Base-by-base conservation (phyloP, 30 jellyfish, hydroid and myxozoan species). In the Hydra vulgaris region DNA sequence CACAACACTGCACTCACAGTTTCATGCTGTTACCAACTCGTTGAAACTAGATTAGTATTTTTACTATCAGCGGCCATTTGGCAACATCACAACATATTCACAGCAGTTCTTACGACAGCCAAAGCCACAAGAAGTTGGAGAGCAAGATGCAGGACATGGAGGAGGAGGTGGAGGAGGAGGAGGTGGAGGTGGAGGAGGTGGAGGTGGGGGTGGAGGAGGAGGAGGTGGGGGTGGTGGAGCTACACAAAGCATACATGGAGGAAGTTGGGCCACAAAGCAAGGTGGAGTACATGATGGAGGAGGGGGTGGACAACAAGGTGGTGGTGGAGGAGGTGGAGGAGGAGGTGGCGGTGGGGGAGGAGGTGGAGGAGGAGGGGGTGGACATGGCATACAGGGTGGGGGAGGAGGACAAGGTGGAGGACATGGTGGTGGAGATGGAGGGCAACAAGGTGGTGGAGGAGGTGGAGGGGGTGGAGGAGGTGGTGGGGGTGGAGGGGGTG, bases 401-500 rank as follows among this genome's bases (percentile, higher is more conserved):
- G 82, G 81, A 7, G 71, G 92, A 84, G 83, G 92, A 0, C 68
- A 80, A 19, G 91, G 91, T 20, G 86, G 81, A 12, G 79, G 70
- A 8, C 55, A 74, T 17, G 86, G 86, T 12, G 79, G 79, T 71
- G 79, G 79, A 15, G 79, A 27, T 71, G 79, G 79, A 71, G 79
- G 85, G 61, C 56, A 53, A 0, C 27, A 27, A 0, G 79, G 79
- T 71, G 79, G 79, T 15, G 26, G 26, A 15, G 79, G 79, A 15
- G 79, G 85, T 7, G 85, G 85, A 53, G 79, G 81, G 54, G 92
- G 96, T 12, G 94, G 92, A 21, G 96, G 96, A 76, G 96, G 96
- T 18, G 96, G 96, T 18, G 95, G 92, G 0, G 90, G 92, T 75
- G 82, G 76, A 68, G 96, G 93, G 16, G 94, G 94, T 23, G 89